phyloP scores from a whole-genome alignment of 2,888 invertebrate genomes.

The Drosophila colorata region DNA sequence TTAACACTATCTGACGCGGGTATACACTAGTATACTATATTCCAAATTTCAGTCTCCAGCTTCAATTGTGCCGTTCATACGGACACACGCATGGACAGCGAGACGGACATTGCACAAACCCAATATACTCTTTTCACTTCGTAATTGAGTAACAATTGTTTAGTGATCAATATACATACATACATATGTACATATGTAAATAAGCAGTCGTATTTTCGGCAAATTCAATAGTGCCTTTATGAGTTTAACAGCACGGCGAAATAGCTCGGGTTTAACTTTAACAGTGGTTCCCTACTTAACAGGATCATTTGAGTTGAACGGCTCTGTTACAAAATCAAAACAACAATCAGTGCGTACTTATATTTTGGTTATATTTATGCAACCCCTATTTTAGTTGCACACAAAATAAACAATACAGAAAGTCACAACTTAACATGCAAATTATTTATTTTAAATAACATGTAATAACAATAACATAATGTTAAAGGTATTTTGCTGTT shows the following conservation, averaged over 20 bases:
- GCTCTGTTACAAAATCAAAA: background rate
- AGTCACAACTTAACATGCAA: background rate
- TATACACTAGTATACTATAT: too few species aligned
- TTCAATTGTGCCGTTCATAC: too few species aligned
- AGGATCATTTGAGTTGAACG: too few species aligned
- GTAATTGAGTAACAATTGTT: too few species aligned
- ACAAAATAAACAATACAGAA: background rate
- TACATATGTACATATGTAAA: too few species aligned
- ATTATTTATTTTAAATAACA: constrained; percentile 9
- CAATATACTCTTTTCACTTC: too few species aligned
- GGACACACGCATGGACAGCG: too few species aligned
- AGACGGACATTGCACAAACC: too few species aligned
- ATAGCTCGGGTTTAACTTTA: background rate
- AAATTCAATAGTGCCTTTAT: background rate
- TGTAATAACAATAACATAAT: constrained; percentile 3
- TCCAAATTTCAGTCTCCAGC: too few species aligned
- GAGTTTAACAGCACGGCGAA: background rate
- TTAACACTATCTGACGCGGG: too few species aligned
- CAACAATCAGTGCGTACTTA: background rate
- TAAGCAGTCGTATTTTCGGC: background rate
- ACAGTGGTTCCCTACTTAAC: background rate
- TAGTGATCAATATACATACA: too few species aligned
- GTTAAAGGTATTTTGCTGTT: constrained; percentile 17
- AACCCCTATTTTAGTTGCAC: background rate
- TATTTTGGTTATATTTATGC: background rate